phyloP scores from a whole-genome alignment of 1,140 invertebrate genomes.

The Megalonaias nervosa region DNA sequence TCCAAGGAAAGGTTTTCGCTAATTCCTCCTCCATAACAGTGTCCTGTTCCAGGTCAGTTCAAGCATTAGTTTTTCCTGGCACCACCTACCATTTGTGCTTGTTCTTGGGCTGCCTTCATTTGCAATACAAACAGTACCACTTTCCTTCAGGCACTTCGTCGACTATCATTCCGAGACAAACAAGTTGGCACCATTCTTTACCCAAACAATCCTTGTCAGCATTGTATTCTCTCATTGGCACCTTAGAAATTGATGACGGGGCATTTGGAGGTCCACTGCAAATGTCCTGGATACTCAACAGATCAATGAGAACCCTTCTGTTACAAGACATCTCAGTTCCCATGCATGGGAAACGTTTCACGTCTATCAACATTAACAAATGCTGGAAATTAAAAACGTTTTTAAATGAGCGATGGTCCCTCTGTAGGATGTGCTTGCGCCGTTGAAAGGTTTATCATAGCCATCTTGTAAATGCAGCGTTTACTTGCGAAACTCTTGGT shows the following conservation, averaged over 20 bases:
- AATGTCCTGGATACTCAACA: background rate
- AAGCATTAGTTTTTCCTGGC: constrained; percentile 22
- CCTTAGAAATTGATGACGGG: background rate
- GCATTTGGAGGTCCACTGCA: background rate
- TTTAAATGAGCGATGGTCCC: constrained; percentile 29
- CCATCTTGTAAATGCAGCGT: constrained; percentile 28
- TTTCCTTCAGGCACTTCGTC: constrained; percentile 5
- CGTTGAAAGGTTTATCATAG: constrained; percentile 28
- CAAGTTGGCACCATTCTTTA: constrained; percentile 30
- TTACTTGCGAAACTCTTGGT: constrained; percentile 37
- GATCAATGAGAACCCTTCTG: background rate
- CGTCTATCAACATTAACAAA: constrained; percentile 23
- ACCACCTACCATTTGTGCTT: constrained; percentile 32
- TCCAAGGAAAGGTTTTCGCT: constrained; percentile 34
- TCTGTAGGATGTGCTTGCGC: constrained; percentile 26
- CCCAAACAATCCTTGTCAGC: constrained; percentile 1
- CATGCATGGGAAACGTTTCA: constrained; percentile 30
- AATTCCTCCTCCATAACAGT: constrained; percentile 33
- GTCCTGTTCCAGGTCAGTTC: constrained; percentile 35
- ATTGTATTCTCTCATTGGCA: constrained; percentile 11
- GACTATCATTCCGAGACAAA: background rate
- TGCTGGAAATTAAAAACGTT: constrained; percentile 32
- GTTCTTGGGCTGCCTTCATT: background rate
- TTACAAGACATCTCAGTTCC: constrained; percentile 15
- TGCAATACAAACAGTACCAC: constrained; percentile 29